These are phyloP conservation scores for Sarcophaga rosellei DNA, from an alignment of 2,888 invertebrate genomes.

Conservation along the genomic window DNA sequence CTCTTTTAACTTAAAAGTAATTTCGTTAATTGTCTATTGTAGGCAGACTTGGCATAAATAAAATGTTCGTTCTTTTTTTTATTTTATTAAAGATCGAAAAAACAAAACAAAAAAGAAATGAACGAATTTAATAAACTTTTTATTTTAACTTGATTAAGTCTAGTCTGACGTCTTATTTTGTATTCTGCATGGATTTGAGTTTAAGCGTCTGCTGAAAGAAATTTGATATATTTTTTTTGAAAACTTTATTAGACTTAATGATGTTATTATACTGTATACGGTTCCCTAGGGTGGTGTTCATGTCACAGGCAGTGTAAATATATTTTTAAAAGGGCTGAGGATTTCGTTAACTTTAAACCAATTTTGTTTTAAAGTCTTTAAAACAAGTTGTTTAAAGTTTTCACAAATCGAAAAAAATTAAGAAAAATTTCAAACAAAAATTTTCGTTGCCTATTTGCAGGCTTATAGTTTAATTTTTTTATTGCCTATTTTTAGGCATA, in stretches of 20 bases:
- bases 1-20: constrained; percentile 8
- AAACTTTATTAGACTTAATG: neutral
- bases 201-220: neutral
- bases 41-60: constrained; percentile 13
- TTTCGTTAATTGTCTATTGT: constrained; percentile 42
- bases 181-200: neutral
- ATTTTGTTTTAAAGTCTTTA: neutral
- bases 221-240: neutral
- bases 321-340: neutral
- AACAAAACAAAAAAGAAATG: neutral
- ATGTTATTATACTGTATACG: neutral
- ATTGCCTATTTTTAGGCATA: no score
- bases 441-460: no score
- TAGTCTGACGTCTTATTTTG: constrained; percentile 10
- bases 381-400: no score
- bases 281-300: neutral
- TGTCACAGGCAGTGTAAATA: neutral
- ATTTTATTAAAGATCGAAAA: neutral
- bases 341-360: neutral
- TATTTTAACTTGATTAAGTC: constrained; percentile 40
- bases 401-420: no score
- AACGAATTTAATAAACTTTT: constrained; percentile 30
- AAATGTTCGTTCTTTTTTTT: constrained; percentile 8
- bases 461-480: no score
- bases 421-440: no score